Evolutionary conservation across 2,888 invertebrate genomes (phyloP).

Genomic region (Rapana venosa): DNA sequence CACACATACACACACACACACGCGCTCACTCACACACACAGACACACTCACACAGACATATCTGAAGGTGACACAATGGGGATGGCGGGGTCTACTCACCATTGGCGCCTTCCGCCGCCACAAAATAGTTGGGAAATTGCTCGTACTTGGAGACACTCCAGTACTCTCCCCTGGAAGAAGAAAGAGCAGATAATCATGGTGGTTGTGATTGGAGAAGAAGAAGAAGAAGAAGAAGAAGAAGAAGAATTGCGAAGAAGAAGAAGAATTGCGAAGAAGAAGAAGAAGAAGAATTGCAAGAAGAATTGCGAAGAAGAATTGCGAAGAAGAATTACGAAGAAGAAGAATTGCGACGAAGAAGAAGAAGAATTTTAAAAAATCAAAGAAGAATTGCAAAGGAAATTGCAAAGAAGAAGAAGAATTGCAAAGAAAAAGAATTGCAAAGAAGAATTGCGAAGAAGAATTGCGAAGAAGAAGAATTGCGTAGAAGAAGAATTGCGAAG

Average conservation of each 20-base stretch:
- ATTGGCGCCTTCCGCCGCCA: constrained; percentile 53
- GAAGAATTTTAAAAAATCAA: no score
- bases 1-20: neutral
- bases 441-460: no score
- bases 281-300: no score
- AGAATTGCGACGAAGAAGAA: no score
- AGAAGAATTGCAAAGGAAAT: no score
- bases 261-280: no score
- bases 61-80: neutral
- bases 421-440: no score
- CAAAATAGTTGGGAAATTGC: constrained; percentile 65
- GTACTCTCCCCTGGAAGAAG: constrained; percentile 22
- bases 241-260: neutral
- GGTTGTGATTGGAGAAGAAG: neutral
- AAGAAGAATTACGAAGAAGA: no score
- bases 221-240: neutral
- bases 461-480: no score
- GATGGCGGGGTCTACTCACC: constrained; percentile 22
- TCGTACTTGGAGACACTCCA: constrained; percentile 63
- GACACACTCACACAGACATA: neutral
- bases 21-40: neutral
- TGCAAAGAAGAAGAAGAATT: no score
- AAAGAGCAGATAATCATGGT: neutral
- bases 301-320: no score
- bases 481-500: no score